Conservation (phyloP, 2,113 vertebrate species). For the Craseonycteris thonglongyai region DNA sequence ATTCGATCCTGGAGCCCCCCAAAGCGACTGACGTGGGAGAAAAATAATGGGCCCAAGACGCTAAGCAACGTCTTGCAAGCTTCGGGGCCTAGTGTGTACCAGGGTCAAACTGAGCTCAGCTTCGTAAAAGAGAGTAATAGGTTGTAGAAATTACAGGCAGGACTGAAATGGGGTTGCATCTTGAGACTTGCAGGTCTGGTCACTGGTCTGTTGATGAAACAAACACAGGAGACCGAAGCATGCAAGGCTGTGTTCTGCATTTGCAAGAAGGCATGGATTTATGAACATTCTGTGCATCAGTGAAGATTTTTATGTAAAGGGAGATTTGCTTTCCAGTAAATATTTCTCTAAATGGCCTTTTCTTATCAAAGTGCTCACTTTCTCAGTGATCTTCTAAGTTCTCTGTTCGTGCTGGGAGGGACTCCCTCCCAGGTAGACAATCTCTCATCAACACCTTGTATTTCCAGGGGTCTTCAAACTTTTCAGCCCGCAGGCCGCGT, state of each 20-base stretch:
- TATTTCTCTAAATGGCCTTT: background rate
- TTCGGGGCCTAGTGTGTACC: background rate
- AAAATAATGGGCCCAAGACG: constrained; percentile 39
- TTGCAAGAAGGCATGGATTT: background rate
- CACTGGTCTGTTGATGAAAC: background rate
- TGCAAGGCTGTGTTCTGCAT: background rate
- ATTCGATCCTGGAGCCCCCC: constrained; percentile 31
- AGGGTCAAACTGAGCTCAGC: background rate
- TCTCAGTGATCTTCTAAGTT: background rate
- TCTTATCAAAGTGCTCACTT: background rate
- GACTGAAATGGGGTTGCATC: background rate
- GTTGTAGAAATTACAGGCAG: background rate
- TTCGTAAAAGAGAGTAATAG: background rate
- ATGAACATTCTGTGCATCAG: background rate
- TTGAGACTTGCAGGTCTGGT: background rate
- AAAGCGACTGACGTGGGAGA: constrained; percentile 14
- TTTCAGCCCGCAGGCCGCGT: too few species aligned
- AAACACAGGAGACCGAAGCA: background rate
- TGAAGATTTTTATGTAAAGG: background rate
- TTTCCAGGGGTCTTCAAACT: too few species aligned
- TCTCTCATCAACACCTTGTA: background rate
- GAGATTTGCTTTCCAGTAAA: background rate
- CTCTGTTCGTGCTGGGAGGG: background rate
- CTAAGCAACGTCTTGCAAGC: background rate
- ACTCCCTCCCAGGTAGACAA: background rate